Evolutionary conservation across 2,888 invertebrate genomes (phyloP).

Genomic region (Parelbella ahira): DNA sequence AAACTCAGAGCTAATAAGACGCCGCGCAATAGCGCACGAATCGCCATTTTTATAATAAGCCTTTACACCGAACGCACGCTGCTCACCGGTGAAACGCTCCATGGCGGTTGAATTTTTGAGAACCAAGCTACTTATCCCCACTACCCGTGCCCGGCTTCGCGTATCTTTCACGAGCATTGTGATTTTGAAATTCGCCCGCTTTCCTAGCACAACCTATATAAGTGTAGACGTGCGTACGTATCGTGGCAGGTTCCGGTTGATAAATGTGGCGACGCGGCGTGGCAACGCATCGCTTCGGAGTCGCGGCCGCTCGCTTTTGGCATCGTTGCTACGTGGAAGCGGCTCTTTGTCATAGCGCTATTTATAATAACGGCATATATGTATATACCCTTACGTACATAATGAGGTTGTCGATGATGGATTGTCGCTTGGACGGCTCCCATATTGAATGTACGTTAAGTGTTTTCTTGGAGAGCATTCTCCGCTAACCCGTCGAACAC

Average conservation of each 20-base stretch:
- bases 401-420: slow-evolving; percentile 39
- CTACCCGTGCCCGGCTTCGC: slow-evolving; percentile 1
- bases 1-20: slow-evolving; percentile 3
- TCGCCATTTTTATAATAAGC: slow-evolving; percentile 4
- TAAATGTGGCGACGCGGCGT: no score
- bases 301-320: slow-evolving; percentile 30
- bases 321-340: slow-evolving; percentile 46
- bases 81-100: slow-evolving; percentile 8
- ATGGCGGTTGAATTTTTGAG: slow-evolving; percentile 5
- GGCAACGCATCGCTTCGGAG: slow-evolving; percentile 18
- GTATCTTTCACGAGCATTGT: slow-evolving; percentile 3
- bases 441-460: slow-evolving; percentile 7
- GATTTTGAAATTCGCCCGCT: slow-evolving; percentile 6
- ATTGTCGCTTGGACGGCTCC: slow-evolving; percentile 26
- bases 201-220: slow-evolving; percentile 1
- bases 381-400: no score
- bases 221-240: no score
- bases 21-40: slow-evolving; percentile 1
- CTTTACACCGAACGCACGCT: slow-evolving; percentile 7
- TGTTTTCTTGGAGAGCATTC: no score
- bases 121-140: slow-evolving; percentile 5
- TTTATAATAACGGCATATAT: slow-evolving; percentile 40
- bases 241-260: no score
- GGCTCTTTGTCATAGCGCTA: slow-evolving; percentile 41
- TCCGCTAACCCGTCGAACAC: no score